A percentile compares a stretch with the other conserved stretches of the same genome.
Conservation (phyloP, 2,888 invertebrate species). For the Drosophila imparisetae region DNA sequence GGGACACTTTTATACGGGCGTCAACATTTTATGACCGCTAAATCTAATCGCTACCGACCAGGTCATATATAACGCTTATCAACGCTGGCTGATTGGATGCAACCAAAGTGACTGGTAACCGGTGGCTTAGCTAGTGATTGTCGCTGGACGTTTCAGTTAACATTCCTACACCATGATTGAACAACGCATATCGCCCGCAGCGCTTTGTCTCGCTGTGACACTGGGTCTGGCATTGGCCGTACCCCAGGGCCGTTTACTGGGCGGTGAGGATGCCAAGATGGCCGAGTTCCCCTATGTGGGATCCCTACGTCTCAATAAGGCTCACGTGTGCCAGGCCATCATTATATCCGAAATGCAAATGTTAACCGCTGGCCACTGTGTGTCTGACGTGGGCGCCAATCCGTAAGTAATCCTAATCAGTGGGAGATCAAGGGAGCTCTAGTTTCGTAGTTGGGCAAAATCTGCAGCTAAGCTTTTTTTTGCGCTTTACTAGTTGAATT, state of each 20-base stretch:
- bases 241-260: slow-evolving; percentile 70
- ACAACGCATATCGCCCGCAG: slow-evolving; percentile 60
- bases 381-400: slow-evolving; percentile 57
- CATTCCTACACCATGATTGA: slow-evolving; percentile 39
- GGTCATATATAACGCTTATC: slow-evolving; percentile 42
- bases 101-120: slow-evolving; percentile 8
- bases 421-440: not conserved
- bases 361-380: slow-evolving; percentile 79
- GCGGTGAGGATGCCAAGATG: slow-evolving; percentile 77
- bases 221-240: slow-evolving; percentile 24
- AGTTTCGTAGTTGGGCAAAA: not conserved
- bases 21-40: slow-evolving; percentile 43
- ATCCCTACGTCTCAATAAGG: slow-evolving; percentile 76
- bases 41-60: slow-evolving; percentile 55
- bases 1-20: slow-evolving; percentile 53
- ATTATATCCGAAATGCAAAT: slow-evolving; percentile 62
- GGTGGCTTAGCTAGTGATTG: slow-evolving; percentile 20
- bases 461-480: slow-evolving; percentile 4
- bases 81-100: slow-evolving; percentile 38
- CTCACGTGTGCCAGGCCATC: slow-evolving; percentile 70
- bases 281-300: slow-evolving; percentile 82
- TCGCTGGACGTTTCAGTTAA: slow-evolving; percentile 36
- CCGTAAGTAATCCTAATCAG: slow-evolving; percentile 65
- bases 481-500: not conserved
- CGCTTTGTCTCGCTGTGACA: slow-evolving; percentile 37